Percentiles rank a stretch among this genome's conserved stretches.
Conservation (phyloP, 2,888 invertebrate genomes). For the Sesamia inferens region DNA sequence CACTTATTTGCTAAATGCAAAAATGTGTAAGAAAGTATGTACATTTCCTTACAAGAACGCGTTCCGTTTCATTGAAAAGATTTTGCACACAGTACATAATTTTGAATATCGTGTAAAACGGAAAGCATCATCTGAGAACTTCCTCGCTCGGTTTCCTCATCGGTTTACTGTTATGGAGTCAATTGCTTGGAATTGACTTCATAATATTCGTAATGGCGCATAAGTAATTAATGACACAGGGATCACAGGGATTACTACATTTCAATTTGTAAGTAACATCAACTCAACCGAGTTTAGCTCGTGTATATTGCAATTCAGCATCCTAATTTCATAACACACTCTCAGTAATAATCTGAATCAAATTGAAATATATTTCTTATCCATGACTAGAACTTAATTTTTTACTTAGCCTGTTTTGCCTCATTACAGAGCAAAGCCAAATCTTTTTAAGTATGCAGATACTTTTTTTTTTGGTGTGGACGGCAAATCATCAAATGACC, state of each 20-base stretch:
- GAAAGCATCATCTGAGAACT: constrained; percentile 4
- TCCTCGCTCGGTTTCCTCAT: background rate
- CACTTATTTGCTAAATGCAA: too few relatives aligned
- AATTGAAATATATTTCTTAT: too few relatives aligned
- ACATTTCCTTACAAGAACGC: too few relatives aligned
- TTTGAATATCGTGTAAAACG: background rate
- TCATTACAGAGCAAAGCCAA: background rate
- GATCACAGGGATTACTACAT: constrained; percentile 8
- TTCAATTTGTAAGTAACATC: constrained; percentile 21
- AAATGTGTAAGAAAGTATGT: too few relatives aligned
- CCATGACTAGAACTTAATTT: background rate
- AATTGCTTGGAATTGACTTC: constrained; percentile 17
- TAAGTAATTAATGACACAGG: constrained; percentile 26
- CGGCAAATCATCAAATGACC: too few relatives aligned
- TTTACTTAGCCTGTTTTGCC: background rate
- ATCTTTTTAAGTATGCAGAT: background rate
- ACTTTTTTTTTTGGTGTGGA: too few relatives aligned
- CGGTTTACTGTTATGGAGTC: background rate
- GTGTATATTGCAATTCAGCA: background rate
- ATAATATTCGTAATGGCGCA: constrained; percentile 12
- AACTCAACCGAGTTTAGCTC: background rate
- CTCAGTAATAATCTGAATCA: too few relatives aligned
- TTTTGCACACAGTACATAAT: background rate
- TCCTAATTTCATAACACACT: too few relatives aligned
- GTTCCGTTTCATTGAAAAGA: too few relatives aligned